These are phyloP conservation scores for Acleris laterana DNA, from an alignment of 2,888 invertebrate genomes.

Conservation along the genomic window DNA sequence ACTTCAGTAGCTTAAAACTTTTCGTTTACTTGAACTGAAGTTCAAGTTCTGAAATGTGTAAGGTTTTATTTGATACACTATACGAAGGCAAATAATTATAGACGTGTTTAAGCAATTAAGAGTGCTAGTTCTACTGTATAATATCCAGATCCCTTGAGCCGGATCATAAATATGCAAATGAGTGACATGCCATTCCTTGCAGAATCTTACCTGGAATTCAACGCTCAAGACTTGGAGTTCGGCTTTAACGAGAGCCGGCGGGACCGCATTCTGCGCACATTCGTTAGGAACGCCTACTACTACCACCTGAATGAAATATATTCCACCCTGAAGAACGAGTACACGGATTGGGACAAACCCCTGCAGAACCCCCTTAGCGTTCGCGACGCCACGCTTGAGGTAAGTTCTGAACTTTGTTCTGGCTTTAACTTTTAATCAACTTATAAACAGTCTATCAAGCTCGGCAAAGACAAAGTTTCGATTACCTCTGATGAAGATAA, in stretches of 20 bases:
- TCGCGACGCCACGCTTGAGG: conserved; percentile 92
- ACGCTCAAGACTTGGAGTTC: conserved; percentile 93
- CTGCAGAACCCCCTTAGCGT: conserved; percentile 94
- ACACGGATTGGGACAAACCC: conserved; percentile 97
- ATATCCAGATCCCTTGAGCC: conserved; percentile 47
- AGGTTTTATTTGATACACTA: too few relatives aligned
- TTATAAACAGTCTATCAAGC: conserved; percentile 30
- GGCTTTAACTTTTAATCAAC: conserved; percentile 35
- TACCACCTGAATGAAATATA: conserved; percentile 98
- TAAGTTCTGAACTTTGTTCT: conserved; percentile 47
- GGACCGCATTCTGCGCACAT: conserved; percentile 94
- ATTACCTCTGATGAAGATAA: conserved; percentile 17
- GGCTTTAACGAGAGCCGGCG: conserved; percentile 95
- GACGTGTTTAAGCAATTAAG: conserved; percentile 19
- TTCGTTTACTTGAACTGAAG: too few relatives aligned
- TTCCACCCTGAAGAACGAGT: conserved; percentile 96
- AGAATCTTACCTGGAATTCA: conserved; percentile 92
- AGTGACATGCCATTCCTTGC: conserved; percentile 70
- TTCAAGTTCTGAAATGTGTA: too few relatives aligned
- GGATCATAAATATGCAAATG: conserved; percentile 65
- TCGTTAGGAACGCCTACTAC: conserved; percentile 96
- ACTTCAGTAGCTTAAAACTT: not conserved
- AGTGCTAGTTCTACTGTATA: conserved; percentile 42
- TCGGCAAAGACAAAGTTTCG: conserved; percentile 23
- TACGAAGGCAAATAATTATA: not conserved